A percentile compares a stretch with the other conserved stretches of the same genome.
Conservation (phyloP, 2,113 vertebrate genomes). For the Phoenicopterus ruber region DNA sequence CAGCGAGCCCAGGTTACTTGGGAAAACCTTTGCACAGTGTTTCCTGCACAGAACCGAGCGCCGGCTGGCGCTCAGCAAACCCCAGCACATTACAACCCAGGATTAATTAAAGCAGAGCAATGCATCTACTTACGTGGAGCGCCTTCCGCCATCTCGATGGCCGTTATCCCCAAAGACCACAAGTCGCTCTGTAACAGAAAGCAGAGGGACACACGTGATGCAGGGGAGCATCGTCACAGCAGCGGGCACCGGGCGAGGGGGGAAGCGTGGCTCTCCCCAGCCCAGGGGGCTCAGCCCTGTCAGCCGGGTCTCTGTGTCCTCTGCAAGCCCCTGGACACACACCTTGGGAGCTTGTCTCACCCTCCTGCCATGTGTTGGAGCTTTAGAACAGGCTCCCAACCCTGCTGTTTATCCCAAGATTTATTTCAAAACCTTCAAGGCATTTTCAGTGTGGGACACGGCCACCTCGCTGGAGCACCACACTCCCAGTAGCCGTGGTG, state of each 20-base stretch:
- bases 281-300: background rate
- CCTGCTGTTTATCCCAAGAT: background rate
- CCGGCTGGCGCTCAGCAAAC: background rate
- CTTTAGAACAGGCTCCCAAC: background rate
- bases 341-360: background rate
- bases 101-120: background rate
- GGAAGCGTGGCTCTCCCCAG: background rate
- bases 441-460: fast-evolving
- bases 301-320: background rate
- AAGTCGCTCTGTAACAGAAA: conserved; percentile 88
- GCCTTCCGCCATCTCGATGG: conserved; percentile 98
- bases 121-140: conserved; percentile 91
- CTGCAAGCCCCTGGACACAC: background rate
- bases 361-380: background rate
- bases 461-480: background rate
- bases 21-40: background rate
- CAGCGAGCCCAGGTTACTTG: background rate
- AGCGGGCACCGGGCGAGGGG: background rate
- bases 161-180: conserved; percentile 97
- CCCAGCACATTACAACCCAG: background rate
- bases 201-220: background rate
- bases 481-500: background rate
- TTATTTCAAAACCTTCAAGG: background rate
- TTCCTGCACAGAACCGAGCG: fast-evolving
- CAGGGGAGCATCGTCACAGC: background rate